Percentiles rank a stretch among this genome's conserved stretches.
These are phyloP conservation scores for Drosophila ustulata DNA, from an alignment of 2,888 invertebrate species.

Conservation along the genomic window DNA sequence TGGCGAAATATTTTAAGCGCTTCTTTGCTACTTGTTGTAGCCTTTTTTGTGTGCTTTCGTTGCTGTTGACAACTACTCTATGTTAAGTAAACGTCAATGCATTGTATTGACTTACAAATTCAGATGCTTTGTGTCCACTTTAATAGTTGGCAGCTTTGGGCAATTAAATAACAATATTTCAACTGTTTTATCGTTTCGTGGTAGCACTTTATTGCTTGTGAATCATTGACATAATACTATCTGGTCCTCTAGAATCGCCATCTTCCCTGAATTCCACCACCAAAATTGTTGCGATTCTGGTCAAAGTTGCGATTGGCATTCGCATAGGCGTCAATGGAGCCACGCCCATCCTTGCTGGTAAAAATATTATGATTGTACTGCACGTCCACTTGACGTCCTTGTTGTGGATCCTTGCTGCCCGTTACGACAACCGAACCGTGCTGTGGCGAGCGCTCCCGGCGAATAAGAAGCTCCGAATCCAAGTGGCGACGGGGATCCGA, in stretches of 20 bases:
- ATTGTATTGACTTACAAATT: slow-evolving; percentile 41
- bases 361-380: slow-evolving; percentile 74
- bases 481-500: neutral
- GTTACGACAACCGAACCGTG: slow-evolving; percentile 50
- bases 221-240: neutral
- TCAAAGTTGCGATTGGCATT: slow-evolving; percentile 67
- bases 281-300: slow-evolving; percentile 59
- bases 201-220: neutral
- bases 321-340: slow-evolving; percentile 71
- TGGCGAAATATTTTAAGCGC: neutral
- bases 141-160: neutral
- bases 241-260: slow-evolving; percentile 51
- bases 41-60: slow-evolving; percentile 30
- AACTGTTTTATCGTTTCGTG: neutral
- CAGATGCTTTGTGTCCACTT: slow-evolving; percentile 2
- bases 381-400: slow-evolving; percentile 57
- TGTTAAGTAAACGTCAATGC: slow-evolving; percentile 42
- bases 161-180: neutral
- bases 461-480: neutral
- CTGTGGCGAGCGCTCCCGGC: slow-evolving; percentile 5
- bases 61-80: slow-evolving; percentile 43
- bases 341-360: slow-evolving; percentile 65
- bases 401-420: slow-evolving; percentile 49
- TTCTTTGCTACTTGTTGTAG: slow-evolving; percentile 35
- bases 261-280: slow-evolving; percentile 57